Evolutionary conservation across 2,113 vertebrate genomes (phyloP).

Genomic region (Coryphaenoides rupestris): DNA sequence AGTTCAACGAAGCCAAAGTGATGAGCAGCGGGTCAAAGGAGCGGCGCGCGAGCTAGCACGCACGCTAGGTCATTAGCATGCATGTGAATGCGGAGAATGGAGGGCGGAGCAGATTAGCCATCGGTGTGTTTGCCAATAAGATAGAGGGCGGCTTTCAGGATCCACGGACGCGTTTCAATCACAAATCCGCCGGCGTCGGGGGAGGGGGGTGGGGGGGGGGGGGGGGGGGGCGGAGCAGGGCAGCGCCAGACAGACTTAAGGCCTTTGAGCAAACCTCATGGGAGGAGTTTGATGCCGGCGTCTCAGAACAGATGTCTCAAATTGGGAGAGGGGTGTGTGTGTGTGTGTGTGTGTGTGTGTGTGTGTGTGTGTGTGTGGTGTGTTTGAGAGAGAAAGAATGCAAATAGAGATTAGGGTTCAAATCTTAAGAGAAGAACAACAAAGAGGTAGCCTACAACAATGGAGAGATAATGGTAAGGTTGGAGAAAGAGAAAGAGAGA

Average conservation of each 20-base stretch:
- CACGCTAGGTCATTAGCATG: constrained; percentile 65
- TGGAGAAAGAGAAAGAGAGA: no score
- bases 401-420: no score
- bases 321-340: constrained; percentile 41
- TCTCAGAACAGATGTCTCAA: constrained; percentile 63
- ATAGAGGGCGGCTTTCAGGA: constrained; percentile 63
- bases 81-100: constrained; percentile 52
- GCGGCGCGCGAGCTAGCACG: constrained; percentile 42
- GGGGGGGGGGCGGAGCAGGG: constrained; percentile 18
- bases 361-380: no score
- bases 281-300: constrained; percentile 25
- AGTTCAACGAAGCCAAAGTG: constrained; percentile 49
- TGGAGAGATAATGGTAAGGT: no score
- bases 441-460: no score
- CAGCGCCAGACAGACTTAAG: constrained; percentile 36
- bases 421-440: no score
- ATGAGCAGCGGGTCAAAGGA: constrained; percentile 45
- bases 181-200: constrained; percentile 59
- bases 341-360: background rate
- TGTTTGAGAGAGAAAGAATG: no score
- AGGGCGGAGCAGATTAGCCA: constrained; percentile 75
- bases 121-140: constrained; percentile 75
- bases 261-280: constrained; percentile 51
- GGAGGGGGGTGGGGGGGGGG: constrained; percentile 39
- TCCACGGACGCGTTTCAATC: constrained; percentile 60